These are phyloP conservation scores for Elysia chlorotica DNA, from an alignment of 1,140 invertebrate genomes.

Conservation along the genomic window DNA sequence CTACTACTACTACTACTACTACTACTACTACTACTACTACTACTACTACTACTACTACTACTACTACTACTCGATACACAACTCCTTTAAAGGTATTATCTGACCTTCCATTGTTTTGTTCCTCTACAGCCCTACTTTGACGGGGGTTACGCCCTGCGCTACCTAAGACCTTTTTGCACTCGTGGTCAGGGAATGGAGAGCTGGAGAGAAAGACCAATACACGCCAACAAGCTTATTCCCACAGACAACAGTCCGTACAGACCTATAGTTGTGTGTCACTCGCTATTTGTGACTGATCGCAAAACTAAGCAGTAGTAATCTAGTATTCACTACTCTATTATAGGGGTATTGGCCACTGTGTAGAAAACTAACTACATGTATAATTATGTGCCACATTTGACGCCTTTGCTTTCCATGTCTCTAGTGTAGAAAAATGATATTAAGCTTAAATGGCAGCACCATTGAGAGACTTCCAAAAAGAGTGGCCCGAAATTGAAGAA, in stretches of 20 bases:
- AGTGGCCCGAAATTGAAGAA: too few relatives aligned
- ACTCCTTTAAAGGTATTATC: too few relatives aligned
- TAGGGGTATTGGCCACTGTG: not conserved
- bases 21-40: not conserved
- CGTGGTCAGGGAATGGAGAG: not conserved
- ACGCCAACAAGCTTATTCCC: not conserved
- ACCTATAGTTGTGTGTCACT: not conserved
- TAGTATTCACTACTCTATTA: too few relatives aligned
- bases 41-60: not conserved
- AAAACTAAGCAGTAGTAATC: too few relatives aligned
- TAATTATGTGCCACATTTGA: not conserved
- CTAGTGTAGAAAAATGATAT: not conserved
- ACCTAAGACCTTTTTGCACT: not conserved
- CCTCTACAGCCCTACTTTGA: conserved; percentile 6
- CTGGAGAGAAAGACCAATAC: not conserved
- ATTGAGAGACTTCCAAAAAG: too few relatives aligned
- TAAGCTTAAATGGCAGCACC: too few relatives aligned
- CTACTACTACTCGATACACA: not conserved
- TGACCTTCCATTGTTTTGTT: too few relatives aligned
- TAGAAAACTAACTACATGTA: not conserved
- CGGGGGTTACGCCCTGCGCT: conserved; percentile 2
- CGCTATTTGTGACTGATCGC: not conserved
- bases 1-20: conserved; percentile 8
- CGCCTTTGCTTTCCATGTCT: not conserved
- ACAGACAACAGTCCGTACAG: conserved; percentile 6